Conservation (phyloP, 2,113 vertebrate species). For the Perca schrenkii region DNA sequence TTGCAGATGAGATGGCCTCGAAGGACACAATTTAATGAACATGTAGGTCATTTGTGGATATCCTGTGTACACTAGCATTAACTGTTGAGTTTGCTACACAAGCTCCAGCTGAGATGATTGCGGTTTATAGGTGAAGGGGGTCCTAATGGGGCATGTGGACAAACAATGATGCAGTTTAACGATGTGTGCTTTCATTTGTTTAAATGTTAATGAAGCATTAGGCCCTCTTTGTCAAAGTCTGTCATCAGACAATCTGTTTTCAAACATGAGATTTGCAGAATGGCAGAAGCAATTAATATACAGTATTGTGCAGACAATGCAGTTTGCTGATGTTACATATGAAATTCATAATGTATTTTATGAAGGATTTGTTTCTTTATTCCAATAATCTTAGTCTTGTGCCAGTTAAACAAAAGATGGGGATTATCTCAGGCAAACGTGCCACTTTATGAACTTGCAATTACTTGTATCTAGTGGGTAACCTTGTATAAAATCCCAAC, state of each 20-base stretch:
- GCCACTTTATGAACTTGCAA: slow-evolving; percentile 9
- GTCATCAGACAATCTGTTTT: slow-evolving; percentile 12
- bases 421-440: not conserved
- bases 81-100: slow-evolving; percentile 13
- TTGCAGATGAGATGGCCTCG: slow-evolving; percentile 67
- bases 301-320: not conserved
- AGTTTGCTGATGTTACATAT: not conserved
- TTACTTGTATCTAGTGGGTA: slow-evolving; percentile 4
- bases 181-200: slow-evolving; percentile 23
- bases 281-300: not conserved
- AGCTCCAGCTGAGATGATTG: slow-evolving; percentile 18
- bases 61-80: slow-evolving; percentile 31
- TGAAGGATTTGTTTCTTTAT: not conserved
- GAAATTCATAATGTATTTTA: not conserved
- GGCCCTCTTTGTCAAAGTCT: slow-evolving; percentile 4
- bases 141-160: slow-evolving; percentile 8
- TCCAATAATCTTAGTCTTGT: not conserved
- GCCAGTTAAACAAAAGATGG: not conserved
- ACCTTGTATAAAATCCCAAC: not conserved
- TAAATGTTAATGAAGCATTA: slow-evolving; percentile 40
- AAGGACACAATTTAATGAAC: slow-evolving; percentile 68
- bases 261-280: not conserved
- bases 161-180: slow-evolving; percentile 21
- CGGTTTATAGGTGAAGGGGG: slow-evolving; percentile 12
- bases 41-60: slow-evolving; percentile 69